Base-by-base conservation (phyloP, 2,888 invertebrate genomes). In the Timandra comae region DNA sequence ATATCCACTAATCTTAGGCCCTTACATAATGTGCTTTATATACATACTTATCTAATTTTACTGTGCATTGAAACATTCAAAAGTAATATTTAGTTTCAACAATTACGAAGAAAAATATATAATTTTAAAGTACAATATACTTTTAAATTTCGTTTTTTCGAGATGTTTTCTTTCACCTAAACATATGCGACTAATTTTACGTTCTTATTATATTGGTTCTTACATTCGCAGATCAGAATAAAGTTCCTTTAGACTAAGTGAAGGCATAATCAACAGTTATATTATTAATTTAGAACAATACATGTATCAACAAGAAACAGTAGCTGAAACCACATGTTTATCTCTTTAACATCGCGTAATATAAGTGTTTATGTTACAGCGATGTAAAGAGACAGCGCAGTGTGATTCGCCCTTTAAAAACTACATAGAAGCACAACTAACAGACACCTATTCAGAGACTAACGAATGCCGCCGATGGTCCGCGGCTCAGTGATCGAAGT, bases 401-500 rank as follows among this genome's bases (percentile, higher is more conserved):
- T n/a, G n/a, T n/a, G n/a, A n/a, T n/a, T n/a, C 52, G 51, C 39
- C n/a, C 36, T 41, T 43, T 45, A 55, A 55, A n/a, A 39, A 40
- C 57, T 67, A 69, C 52, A 57, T 68, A 74, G 54, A 74, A 81
- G 79, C 80, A 74, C 69, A 74, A 58, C 56, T 64, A 63, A 65
- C 65, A 76, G 68, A 78, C 69, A 74, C 65, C 65, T 75, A 24
- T 24, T 11, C 61, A 62, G 68, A 72, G 53, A 68, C 63, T 68
- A 71, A 67, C 62, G 67, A 72, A 52, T 52, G 61, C 67, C 72
- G 65, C 64, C 49, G 62, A 52, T 63, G 66, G 44, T 53, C 46
- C 46, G 64, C 75, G 74, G 72, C 73, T 74, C 84, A 85, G 84
- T 85, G 84, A 85, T 84, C 84, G 84, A 82, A 80, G 64, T 54